phyloP scores from a whole-genome alignment of 2,113 vertebrate genomes.

The Grallaria varia region DNA sequence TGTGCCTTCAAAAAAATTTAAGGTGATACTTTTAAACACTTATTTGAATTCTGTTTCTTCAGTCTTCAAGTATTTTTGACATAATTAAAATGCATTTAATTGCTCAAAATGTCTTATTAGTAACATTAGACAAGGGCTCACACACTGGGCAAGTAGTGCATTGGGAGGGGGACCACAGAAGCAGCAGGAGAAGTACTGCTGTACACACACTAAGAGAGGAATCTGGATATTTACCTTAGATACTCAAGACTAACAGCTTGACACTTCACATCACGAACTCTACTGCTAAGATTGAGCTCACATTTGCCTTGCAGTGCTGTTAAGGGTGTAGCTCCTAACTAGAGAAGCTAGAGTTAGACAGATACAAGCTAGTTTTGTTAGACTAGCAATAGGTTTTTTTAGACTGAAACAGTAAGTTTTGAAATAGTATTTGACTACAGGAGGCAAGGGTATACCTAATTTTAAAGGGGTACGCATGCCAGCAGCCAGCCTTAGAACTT shows the following conservation, averaged over 20 bases:
- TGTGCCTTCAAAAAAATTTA: background rate
- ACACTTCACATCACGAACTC: background rate
- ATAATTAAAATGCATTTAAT: background rate
- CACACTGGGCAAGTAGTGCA: accelerated
- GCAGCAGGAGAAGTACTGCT: background rate
- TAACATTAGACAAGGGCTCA: background rate
- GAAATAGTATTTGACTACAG: background rate
- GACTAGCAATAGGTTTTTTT: background rate
- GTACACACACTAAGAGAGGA: accelerated
- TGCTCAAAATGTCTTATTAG: background rate
- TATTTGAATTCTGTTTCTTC: background rate
- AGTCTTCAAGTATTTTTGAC: background rate
- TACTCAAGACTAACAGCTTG: background rate
- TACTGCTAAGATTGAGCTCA: background rate
- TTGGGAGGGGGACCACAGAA: background rate
- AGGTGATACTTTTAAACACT: background rate
- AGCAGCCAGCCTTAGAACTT: background rate
- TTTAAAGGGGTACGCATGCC: background rate
- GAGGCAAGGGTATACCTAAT: background rate
- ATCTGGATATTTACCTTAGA: background rate
- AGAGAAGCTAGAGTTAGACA: background rate
- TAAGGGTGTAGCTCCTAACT: background rate
- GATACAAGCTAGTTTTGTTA: background rate
- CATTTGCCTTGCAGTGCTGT: background rate
- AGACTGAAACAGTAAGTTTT: background rate